Evolutionary conservation across 2,797 vertebrate genomes (phyloP).

Genomic region (Fratercula arctica): DNA sequence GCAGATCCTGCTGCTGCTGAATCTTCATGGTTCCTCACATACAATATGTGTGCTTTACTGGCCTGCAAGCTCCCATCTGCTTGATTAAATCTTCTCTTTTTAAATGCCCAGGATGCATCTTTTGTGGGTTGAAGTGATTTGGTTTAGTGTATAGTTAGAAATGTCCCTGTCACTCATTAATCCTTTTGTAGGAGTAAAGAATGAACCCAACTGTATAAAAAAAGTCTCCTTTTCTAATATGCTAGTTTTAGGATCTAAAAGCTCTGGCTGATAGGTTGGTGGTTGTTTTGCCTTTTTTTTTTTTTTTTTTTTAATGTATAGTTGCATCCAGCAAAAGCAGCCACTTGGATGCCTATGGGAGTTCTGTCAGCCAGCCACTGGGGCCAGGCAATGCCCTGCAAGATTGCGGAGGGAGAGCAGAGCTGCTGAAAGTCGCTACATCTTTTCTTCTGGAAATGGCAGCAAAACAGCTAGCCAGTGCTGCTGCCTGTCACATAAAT

Average conservation of each 20-base stretch:
- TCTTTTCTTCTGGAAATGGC: neutral
- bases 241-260: conserved; percentile 33
- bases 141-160: conserved; percentile 46
- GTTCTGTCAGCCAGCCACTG: neutral
- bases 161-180: neutral
- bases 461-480: neutral
- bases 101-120: neutral
- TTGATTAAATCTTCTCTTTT: neutral
- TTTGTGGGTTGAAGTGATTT: conserved; percentile 19
- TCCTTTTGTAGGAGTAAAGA: conserved; percentile 42
- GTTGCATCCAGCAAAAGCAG: neutral
- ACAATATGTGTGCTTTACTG: neutral
- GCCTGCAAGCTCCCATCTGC: neutral
- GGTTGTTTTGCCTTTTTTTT: neutral
- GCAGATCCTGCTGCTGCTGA: conserved; percentile 11
- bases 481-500: neutral
- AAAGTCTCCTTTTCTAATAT: neutral
- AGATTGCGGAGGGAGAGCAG: neutral
- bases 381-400: neutral
- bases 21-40: neutral
- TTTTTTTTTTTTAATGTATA: neutral
- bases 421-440: neutral
- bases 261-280: conserved; percentile 1
- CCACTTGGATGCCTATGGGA: neutral
- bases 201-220: conserved; percentile 4